Base-by-base conservation (phyloP, 2,888 invertebrate genomes). In the Yponomeuta sedellus region DNA sequence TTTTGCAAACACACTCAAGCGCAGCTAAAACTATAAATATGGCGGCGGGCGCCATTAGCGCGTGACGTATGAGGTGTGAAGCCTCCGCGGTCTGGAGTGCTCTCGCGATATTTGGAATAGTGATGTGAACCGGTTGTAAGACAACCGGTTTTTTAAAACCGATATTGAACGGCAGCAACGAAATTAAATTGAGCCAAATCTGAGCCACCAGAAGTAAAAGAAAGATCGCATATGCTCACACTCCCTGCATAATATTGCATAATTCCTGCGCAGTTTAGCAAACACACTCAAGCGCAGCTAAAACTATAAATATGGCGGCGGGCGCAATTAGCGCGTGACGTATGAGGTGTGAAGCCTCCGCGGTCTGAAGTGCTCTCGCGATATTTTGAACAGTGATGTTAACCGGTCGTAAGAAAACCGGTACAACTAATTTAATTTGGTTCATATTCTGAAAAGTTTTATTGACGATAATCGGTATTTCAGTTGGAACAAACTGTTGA, bases 321-420 rank as follows among this genome's bases (percentile, higher is more conserved):
- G 57, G 22, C 59, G 22, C 20, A 10, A 59, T 20, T 22, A 59
- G 20, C 22, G 59, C 12, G 25, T 59, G 25, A 59, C 59, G 59
- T 59, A 59, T 59, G 59, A 20, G 59, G 59, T 59, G 59, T 20
- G 22, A 59, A 59, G 25, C 59, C 59, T 59, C 25, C 59, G 25
- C 59, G 25, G 59, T 59, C 25, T 59, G 22, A 11, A 59, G 59
- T 20, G 59, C 59, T 59, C 44, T 52, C 12, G 44, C 44, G 44
- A 52, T 52, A 52, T 52, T 16, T n/a, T n/a, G n/a, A n/a, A n/a
- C n/a, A n/a, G n/a, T n/a, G n/a, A n/a, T n/a, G n/a, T n/a, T n/a
- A n/a, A n/a, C n/a, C n/a, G n/a, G n/a, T n/a, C n/a, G n/a, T n/a
- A n/a, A n/a, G n/a, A n/a, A n/a, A n/a, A n/a, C n/a, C n/a, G n/a